A percentile compares a stretch with the other conserved stretches of the same genome.
Evolutionary conservation across 2,797 vertebrate species (phyloP).

Genomic region (Bradypodion pumilum): DNA sequence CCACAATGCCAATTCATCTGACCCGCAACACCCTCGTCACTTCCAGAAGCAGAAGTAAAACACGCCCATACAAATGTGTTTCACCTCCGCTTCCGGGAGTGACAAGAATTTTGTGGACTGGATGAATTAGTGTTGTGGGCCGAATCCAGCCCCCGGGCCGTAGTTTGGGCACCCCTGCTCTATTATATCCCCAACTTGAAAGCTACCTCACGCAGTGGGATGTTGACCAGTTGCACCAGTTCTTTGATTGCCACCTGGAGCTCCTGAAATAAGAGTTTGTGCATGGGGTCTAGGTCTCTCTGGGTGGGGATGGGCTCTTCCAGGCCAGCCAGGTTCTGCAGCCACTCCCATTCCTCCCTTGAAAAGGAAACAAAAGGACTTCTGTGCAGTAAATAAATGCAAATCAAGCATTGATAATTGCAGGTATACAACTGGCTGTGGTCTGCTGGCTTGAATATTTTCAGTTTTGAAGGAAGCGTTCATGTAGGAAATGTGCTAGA

Average conservation of each 20-base stretch:
- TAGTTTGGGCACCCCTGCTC: too few relatives aligned
- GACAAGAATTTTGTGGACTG: too few relatives aligned
- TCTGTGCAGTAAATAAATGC: rapidly evolving
- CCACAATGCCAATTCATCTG: too few relatives aligned
- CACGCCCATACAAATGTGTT: too few relatives aligned
- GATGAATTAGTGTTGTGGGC: too few relatives aligned
- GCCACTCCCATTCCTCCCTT: slow-evolving; percentile 94
- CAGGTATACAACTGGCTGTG: neutral
- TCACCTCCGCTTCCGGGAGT: too few relatives aligned
- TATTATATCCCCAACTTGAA: neutral
- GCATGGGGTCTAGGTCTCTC: slow-evolving; percentile 75
- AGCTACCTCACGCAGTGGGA: slow-evolving; percentile 85
- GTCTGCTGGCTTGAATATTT: neutral
- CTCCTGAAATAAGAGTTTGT: slow-evolving; percentile 84
- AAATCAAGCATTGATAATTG: neutral
- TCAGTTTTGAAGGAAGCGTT: neutral
- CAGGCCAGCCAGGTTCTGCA: slow-evolving; percentile 81
- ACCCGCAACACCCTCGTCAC: too few relatives aligned
- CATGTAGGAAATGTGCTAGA: neutral
- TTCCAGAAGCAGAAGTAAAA: too few relatives aligned
- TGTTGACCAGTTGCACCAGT: slow-evolving; percentile 85
- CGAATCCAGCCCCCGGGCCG: too few relatives aligned
- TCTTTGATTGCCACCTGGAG: slow-evolving; percentile 84
- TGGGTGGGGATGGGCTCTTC: slow-evolving; percentile 79
- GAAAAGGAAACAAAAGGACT: slow-evolving; percentile 33